phyloP scores from a whole-genome alignment of 2,113 vertebrate genomes.

The Tichodroma muraria region DNA sequence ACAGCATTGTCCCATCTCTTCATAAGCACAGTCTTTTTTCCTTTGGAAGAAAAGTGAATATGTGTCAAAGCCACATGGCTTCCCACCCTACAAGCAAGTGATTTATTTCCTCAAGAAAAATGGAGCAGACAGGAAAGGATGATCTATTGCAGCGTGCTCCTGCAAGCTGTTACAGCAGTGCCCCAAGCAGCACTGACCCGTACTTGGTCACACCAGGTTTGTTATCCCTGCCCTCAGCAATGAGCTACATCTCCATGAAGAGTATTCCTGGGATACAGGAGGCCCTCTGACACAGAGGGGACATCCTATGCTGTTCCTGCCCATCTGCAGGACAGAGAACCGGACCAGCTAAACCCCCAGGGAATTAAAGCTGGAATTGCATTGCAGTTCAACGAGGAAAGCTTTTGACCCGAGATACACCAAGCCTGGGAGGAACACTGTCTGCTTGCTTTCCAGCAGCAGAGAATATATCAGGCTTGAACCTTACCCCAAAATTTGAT shows the following conservation, averaged over 20 bases:
- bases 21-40: background rate
- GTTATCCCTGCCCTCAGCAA: background rate
- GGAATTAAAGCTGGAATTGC: background rate
- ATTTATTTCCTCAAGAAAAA: constrained; percentile 43
- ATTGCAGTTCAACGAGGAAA: background rate
- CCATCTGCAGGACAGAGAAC: background rate
- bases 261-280: background rate
- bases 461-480: background rate
- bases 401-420: background rate
- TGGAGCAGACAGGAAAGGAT: background rate
- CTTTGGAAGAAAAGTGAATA: background rate
- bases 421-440: background rate
- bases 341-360: background rate
- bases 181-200: background rate
- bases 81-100: background rate
- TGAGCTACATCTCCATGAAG: background rate
- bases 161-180: background rate
- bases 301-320: background rate
- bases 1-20: background rate
- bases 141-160: background rate
- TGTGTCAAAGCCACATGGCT: background rate
- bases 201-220: background rate
- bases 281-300: background rate
- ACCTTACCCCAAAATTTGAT: background rate
- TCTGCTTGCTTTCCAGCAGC: background rate